Percentiles rank a stretch among this genome's conserved stretches.
These are phyloP conservation scores for Crax fasciolata DNA, from an alignment of 2,797 vertebrate species.

Conservation along the genomic window DNA sequence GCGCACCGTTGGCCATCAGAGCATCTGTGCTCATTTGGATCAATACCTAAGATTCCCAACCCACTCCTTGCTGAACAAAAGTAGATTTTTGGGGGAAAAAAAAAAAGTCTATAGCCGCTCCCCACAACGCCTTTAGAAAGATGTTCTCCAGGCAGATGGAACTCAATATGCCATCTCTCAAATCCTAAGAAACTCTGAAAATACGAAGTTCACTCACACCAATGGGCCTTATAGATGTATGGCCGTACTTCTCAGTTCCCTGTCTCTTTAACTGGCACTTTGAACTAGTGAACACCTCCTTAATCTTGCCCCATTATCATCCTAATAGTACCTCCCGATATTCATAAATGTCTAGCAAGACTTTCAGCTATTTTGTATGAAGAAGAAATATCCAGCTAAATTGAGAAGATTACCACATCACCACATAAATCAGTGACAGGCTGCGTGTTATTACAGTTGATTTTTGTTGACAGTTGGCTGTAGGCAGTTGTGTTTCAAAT, in stretches of 20 bases:
- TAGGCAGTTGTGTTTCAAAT: slow-evolving; percentile 89
- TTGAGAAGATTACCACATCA: slow-evolving; percentile 91
- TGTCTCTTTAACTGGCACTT: slow-evolving; percentile 83
- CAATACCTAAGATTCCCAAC: slow-evolving; percentile 43
- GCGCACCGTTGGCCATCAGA: background rate
- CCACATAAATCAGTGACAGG: slow-evolving; percentile 90
- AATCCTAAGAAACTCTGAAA: slow-evolving; percentile 79
- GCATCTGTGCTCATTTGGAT: background rate
- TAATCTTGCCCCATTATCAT: slow-evolving; percentile 86
- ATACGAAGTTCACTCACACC: slow-evolving; percentile 67
- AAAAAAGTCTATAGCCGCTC: slow-evolving; percentile 48
- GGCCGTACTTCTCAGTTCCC: slow-evolving; percentile 33
- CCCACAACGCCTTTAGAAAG: slow-evolving; percentile 57
- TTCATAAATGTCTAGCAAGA: slow-evolving; percentile 88
- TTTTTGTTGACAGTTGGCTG: slow-evolving; percentile 90
- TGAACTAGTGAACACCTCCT: slow-evolving; percentile 84
- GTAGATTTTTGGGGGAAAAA: slow-evolving; percentile 37
- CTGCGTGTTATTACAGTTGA: slow-evolving; percentile 87
- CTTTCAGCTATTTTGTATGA: slow-evolving; percentile 85
- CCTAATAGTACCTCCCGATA: slow-evolving; percentile 87
- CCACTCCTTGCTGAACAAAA: slow-evolving; percentile 70
- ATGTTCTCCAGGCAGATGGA: slow-evolving; percentile 77
- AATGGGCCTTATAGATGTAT: slow-evolving; percentile 33
- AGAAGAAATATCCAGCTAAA: slow-evolving; percentile 87
- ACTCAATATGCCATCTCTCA: slow-evolving; percentile 78